Percentiles rank a stretch among this genome's conserved stretches.
Conservation (phyloP, 1,140 invertebrate genomes). For the Dolichoris vasculosae region DNA sequence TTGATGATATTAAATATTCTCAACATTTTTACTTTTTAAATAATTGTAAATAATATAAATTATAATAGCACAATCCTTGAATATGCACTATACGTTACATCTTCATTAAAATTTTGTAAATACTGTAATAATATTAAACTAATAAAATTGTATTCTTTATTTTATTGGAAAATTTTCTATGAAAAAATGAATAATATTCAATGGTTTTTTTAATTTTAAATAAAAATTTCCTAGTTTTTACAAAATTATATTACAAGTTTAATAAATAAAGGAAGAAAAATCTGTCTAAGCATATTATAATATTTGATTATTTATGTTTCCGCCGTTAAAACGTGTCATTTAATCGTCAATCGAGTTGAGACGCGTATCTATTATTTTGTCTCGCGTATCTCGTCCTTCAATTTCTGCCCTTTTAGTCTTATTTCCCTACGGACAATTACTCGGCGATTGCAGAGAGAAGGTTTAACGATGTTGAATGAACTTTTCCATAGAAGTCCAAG, state of each 20-base stretch:
- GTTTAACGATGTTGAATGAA: slow-evolving; percentile 50
- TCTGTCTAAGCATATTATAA: background rate
- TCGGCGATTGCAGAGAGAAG: slow-evolving; percentile 9
- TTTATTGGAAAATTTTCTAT: too few species aligned
- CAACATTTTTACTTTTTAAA: too few species aligned
- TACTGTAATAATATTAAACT: too few species aligned
- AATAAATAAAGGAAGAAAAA: background rate
- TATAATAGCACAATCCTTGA: too few species aligned
- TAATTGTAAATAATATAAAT: too few species aligned
- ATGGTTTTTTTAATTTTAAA: too few species aligned
- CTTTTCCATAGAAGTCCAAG: slow-evolving; percentile 51
- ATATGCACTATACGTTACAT: too few species aligned
- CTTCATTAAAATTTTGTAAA: too few species aligned
- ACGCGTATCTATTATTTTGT: slow-evolving; percentile 10
- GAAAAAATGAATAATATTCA: too few species aligned
- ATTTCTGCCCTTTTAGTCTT: slow-evolving; percentile 49
- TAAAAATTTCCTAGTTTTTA: too few species aligned
- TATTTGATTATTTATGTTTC: background rate
- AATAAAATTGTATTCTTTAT: too few species aligned
- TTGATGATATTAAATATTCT: too few species aligned
- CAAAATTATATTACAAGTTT: background rate
- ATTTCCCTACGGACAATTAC: slow-evolving; percentile 50
- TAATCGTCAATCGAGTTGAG: slow-evolving; percentile 31
- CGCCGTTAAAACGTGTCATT: background rate
- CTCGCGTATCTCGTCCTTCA: slow-evolving; percentile 18